These are phyloP conservation scores for Nematolebias whitei DNA, from an alignment of 2,113 vertebrate genomes.

Conservation along the genomic window DNA sequence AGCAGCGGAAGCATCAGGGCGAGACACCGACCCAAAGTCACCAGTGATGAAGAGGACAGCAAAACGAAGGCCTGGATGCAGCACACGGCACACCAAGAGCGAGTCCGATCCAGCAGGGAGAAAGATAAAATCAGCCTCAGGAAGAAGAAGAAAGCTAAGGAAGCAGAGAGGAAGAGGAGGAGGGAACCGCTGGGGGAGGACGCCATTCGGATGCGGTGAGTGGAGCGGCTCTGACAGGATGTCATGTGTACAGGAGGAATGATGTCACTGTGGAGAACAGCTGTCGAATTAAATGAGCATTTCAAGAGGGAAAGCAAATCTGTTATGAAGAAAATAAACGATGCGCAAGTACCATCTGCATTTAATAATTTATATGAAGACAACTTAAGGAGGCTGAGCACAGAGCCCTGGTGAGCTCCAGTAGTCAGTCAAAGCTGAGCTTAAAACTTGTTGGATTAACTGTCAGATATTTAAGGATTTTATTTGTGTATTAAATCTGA, in stretches of 20 bases:
- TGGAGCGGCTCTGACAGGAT: conserved; percentile 18
- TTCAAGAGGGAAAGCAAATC: too few relatives aligned
- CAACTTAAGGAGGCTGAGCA: too few relatives aligned
- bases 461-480: too few relatives aligned
- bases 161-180: conserved; percentile 79
- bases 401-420: too few relatives aligned
- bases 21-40: conserved; percentile 56
- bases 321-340: too few relatives aligned
- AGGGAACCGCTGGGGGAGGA: conserved; percentile 89
- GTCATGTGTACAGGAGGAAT: conserved; percentile 20
- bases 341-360: too few relatives aligned
- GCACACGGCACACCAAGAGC: conserved; percentile 50
- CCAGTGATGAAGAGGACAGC: conserved; percentile 37
- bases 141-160: conserved; percentile 81
- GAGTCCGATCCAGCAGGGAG: conserved; percentile 56
- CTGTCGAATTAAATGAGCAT: too few relatives aligned
- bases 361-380: too few relatives aligned
- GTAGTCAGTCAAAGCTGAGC: too few relatives aligned
- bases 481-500: too few relatives aligned
- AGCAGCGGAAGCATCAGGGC: conserved; percentile 53
- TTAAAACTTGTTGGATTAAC: too few relatives aligned
- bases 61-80: conserved; percentile 58
- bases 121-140: conserved; percentile 69
- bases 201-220: conserved; percentile 86
- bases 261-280: conserved; percentile 18